Evolutionary conservation across 2,797 vertebrate species (phyloP), one percentile per base, ranked within the genome.

Genomic region (Oceanodroma leucorhoa): DNA sequence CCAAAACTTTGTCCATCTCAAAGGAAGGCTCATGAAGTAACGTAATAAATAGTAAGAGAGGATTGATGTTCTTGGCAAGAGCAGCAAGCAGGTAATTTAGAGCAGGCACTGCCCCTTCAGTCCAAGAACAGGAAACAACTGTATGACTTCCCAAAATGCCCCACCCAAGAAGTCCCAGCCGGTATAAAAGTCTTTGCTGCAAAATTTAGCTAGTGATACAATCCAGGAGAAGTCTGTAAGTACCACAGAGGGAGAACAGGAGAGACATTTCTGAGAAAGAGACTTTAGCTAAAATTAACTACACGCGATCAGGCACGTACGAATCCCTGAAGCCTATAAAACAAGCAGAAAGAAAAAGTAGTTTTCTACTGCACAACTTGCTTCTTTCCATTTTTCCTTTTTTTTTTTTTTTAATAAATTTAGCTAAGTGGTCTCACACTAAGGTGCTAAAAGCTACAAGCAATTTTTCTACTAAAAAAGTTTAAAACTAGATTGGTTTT

Each of bases 151-250:
- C 95, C 95, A 96, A 87, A 76, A 67, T 2, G 67, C 96, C 93
- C 97, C 95, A 38, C 97, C 97, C 97, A 77, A 10, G 34, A 29
- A 57, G 66, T 55, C 83, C 55, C 40, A 57, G 53, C 10, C 3
- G 43, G 96, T 97, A 98, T 97, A 98, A 98, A 97, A 97, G 62
- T n/a, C 41, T 94, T 43, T 75, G 97, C 95, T 96, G 97, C 97
- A 98, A 96, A 97, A 98, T 98, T 97, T 97, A 98, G 97, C 95
- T 70, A 61, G 21, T 96, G 95, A 96, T 93, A 96, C 75, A 95
- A 94, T 62, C 64, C 54, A 93, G 93, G 92, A 95, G 92, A 92
- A 57, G 91, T 32, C 38, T 80, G 83, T 67, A 78, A 85, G 90
- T 50, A 89, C 61, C 92, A 85, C 38, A 50, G 76, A 90, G 64